Percentiles rank a stretch among this genome's conserved stretches.
Conservation (phyloP, 1,140 invertebrate genomes). For the Agrypnia vestita region DNA sequence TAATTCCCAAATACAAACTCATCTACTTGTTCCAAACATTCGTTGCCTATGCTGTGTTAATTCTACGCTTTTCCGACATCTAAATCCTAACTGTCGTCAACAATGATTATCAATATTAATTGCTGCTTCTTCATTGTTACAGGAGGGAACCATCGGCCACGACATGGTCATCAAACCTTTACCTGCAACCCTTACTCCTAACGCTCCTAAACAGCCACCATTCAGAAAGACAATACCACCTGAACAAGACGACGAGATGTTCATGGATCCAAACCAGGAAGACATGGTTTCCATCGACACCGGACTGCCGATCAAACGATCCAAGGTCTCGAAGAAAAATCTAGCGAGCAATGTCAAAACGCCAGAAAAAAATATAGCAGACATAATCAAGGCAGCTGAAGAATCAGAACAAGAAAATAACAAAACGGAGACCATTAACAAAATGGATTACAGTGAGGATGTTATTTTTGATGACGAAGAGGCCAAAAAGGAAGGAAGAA, state of each 20-base stretch:
- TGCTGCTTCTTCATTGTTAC: constrained; percentile 62
- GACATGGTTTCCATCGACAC: constrained; percentile 76
- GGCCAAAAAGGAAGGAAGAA: constrained; percentile 52
- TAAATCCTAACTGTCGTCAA: too few relatives aligned
- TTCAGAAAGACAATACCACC: constrained; percentile 64
- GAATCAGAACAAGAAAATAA: background rate
- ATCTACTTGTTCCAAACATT: too few relatives aligned
- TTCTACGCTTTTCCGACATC: too few relatives aligned
- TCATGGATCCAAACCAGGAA: constrained; percentile 77
- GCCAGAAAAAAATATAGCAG: background rate
- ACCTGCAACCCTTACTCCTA: constrained; percentile 77
- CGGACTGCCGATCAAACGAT: constrained; percentile 71
- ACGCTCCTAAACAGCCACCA: constrained; percentile 60
- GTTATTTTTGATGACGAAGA: constrained; percentile 50
- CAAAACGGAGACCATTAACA: constrained; percentile 42
- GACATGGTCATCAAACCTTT: constrained; percentile 90
- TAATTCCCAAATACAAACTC: too few relatives aligned
- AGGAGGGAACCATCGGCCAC: constrained; percentile 94
- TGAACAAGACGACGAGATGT: constrained; percentile 84
- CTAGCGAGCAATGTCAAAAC: constrained; percentile 16
- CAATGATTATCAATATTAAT: too few relatives aligned
- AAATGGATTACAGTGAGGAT: constrained; percentile 54
- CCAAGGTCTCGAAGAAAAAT: constrained; percentile 56
- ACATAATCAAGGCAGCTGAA: constrained; percentile 28
- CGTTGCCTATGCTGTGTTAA: too few relatives aligned